A percentile compares a stretch with the other conserved stretches of the same genome.
These are phyloP conservation scores for Coregonus clupeaformis DNA, from an alignment of 2,113 vertebrate genomes.

Conservation along the genomic window DNA sequence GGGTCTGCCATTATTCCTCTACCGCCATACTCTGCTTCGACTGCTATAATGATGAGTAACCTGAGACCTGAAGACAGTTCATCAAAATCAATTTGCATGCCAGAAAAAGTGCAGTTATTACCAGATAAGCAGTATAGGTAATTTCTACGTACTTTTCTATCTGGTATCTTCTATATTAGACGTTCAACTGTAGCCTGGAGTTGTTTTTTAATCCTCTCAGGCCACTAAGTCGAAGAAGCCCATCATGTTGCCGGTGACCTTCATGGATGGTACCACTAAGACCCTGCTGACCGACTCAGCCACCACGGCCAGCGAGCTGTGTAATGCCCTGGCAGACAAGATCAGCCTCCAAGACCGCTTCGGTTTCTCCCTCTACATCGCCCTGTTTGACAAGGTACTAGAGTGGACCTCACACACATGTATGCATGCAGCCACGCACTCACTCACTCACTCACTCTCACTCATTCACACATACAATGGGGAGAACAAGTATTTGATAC, in stretches of 20 bases:
- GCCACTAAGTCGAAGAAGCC: constrained; percentile 96
- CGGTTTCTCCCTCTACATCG: constrained; percentile 97
- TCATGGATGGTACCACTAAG: constrained; percentile 98
- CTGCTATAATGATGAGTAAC: no score
- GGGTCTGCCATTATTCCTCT: no score
- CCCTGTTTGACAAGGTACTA: constrained; percentile 94
- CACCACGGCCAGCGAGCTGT: constrained; percentile 93
- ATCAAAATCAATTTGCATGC: no score
- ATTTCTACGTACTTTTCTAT: no score
- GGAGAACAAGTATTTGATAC: no score
- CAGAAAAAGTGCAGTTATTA: no score
- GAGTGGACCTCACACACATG: not conserved
- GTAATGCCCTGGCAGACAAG: constrained; percentile 89
- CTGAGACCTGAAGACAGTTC: no score
- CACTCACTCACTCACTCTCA: not conserved
- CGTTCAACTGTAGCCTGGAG: not conserved
- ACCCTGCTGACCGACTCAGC: constrained; percentile 92
- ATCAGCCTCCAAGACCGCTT: constrained; percentile 90
- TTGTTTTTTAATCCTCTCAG: not conserved
- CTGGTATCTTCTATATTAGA: no score
- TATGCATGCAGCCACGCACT: not conserved
- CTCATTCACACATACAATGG: not conserved
- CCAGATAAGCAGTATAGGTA: no score
- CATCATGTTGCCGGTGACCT: constrained; percentile 96
- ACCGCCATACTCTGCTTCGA: no score